Percentiles rank a stretch among this genome's conserved stretches.
Evolutionary conservation across 2,888 invertebrate genomes (phyloP).

Genomic region (Ellobium chinense): DNA sequence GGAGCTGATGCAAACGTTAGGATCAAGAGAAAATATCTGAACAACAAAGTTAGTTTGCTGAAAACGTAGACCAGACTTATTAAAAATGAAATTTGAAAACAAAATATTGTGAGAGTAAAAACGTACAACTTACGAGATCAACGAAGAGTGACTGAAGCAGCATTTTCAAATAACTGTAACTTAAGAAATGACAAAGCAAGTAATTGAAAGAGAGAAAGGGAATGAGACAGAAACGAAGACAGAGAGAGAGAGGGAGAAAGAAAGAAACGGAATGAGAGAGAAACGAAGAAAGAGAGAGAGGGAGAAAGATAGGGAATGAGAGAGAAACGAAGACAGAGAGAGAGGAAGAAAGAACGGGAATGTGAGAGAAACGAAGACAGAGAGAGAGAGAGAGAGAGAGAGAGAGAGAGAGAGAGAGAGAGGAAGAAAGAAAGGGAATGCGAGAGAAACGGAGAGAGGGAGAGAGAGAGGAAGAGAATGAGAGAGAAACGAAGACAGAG

Average conservation of each 20-base stretch:
- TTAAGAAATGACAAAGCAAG: no score
- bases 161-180: no score
- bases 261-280: background rate
- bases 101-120: no score
- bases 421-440: background rate
- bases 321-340: background rate
- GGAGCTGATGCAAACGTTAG: background rate
- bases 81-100: no score
- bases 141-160: no score
- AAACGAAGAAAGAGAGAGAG: background rate
- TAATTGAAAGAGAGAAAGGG: background rate
- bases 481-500: background rate
- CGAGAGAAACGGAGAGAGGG: constrained; percentile 20
- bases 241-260: background rate
- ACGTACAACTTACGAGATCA: no score
- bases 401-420: constrained; percentile 6
- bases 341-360: background rate
- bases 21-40: no score
- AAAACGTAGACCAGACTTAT: no score
- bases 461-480: constrained; percentile 10
- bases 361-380: background rate
- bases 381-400: background rate
- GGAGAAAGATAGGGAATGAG: background rate
- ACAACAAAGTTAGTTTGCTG: no score
- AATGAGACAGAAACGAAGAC: background rate